Evolutionary conservation across 2,113 vertebrate genomes (phyloP).

Genomic region (Clarias gariepinus): DNA sequence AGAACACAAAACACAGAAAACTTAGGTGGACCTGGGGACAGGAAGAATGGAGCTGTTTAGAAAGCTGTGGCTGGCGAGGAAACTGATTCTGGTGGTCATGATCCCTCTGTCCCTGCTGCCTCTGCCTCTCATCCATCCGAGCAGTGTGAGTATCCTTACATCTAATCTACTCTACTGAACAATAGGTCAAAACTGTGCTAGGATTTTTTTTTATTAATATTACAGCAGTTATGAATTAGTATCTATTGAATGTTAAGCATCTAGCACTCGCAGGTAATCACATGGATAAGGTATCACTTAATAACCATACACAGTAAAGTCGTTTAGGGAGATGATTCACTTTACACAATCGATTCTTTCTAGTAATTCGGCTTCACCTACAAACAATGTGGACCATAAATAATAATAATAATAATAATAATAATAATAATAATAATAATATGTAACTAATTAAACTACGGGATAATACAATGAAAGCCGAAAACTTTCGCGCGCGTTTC

Average conservation of each 20-base stretch:
- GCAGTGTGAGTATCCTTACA: slow-evolving; percentile 84
- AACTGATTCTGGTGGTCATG: slow-evolving; percentile 83
- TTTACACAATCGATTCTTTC: background rate
- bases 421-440: background rate
- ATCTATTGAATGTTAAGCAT: background rate
- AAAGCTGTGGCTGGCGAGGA: slow-evolving; percentile 82
- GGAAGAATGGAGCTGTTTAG: slow-evolving; percentile 82
- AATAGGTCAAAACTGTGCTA: no score
- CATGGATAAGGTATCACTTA: background rate
- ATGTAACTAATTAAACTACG: no score
- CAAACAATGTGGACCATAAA: background rate
- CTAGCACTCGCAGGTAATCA: no score
- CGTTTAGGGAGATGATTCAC: background rate
- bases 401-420: no score
- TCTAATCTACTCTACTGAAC: background rate
- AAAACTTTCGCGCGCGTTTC: background rate
- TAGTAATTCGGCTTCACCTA: background rate
- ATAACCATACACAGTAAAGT: background rate
- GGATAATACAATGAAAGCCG: background rate
- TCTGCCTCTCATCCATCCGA: slow-evolving; percentile 85
- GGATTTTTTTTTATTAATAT: no score
- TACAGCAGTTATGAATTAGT: background rate
- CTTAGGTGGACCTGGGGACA: slow-evolving; percentile 72
- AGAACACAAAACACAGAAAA: slow-evolving; percentile 19
- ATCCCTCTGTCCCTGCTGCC: slow-evolving; percentile 91